phyloP scores from a whole-genome alignment of 2,888 invertebrate genomes.

The Lithophane semibrunnea region DNA sequence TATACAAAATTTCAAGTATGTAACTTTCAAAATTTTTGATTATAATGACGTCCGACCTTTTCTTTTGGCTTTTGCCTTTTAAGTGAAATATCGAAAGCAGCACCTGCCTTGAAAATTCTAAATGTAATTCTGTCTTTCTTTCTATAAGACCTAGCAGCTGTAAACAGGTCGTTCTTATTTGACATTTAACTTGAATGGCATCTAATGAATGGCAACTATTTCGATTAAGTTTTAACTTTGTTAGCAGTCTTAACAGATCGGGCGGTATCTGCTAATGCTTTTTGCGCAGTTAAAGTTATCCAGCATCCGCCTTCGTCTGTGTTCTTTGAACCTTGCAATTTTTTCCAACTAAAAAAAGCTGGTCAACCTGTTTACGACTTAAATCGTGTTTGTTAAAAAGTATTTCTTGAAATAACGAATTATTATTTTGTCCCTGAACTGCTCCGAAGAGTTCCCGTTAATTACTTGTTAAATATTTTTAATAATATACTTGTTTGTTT shows the following conservation, averaged over 20 bases:
- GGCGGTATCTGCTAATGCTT: background rate
- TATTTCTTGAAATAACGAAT: background rate
- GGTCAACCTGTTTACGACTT: background rate
- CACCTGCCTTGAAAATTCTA: slow-evolving; percentile 1
- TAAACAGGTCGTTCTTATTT: background rate
- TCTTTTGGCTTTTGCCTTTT: background rate
- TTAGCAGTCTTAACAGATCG: background rate
- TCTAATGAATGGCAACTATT: background rate
- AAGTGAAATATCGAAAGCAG: background rate
- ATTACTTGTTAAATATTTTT: slow-evolving; percentile 24
- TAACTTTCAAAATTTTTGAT: background rate
- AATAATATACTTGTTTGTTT: background rate
- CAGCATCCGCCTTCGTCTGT: background rate
- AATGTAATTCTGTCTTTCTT: too few relatives aligned
- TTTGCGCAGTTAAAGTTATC: background rate
- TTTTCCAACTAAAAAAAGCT: background rate
- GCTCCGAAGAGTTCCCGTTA: background rate
- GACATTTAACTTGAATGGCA: background rate
- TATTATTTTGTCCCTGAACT: background rate
- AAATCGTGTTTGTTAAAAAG: background rate
- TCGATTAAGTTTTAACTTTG: slow-evolving; percentile 1
- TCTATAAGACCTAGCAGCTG: background rate
- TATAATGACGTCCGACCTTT: background rate
- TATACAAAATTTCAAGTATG: background rate
- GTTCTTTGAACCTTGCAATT: background rate